Conservation (phyloP, 1,140 invertebrate genomes). For the Forficula auricularia region DNA sequence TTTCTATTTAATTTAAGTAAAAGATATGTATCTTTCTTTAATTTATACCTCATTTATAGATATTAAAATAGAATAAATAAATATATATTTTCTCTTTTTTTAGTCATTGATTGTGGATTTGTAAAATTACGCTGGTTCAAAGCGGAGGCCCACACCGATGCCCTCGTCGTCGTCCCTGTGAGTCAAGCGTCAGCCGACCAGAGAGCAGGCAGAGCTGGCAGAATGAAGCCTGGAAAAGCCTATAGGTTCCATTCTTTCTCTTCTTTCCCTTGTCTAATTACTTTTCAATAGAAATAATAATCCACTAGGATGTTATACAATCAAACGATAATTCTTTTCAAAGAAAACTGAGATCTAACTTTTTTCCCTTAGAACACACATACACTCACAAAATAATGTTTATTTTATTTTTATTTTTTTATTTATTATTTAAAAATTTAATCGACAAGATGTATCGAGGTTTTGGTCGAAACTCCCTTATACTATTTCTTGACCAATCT, state of each 20-base stretch:
- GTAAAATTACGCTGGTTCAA: slow-evolving; percentile 91
- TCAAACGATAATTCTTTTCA: neutral
- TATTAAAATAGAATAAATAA: too few species aligned
- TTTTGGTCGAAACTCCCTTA: too few species aligned
- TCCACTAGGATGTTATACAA: neutral
- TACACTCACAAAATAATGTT: too few species aligned
- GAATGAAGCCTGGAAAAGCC: slow-evolving; percentile 68
- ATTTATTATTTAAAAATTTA: too few species aligned
- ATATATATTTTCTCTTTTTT: slow-evolving; percentile 23
- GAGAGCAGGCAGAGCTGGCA: slow-evolving; percentile 77
- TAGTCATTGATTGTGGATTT: slow-evolving; percentile 91
- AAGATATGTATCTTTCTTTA: too few species aligned
- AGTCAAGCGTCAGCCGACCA: slow-evolving; percentile 83
- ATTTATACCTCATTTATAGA: too few species aligned
- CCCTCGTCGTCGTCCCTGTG: slow-evolving; percentile 63
- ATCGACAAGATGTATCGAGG: too few species aligned
- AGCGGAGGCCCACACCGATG: slow-evolving; percentile 64
- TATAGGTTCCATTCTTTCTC: slow-evolving; percentile 24
- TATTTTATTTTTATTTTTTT: too few species aligned
- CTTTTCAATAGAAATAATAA: slow-evolving; percentile 3
- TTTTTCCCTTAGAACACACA: neutral
- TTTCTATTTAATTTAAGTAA: too few species aligned
- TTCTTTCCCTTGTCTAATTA: neutral
- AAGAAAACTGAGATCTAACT: too few species aligned
- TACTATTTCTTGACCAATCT: too few species aligned